Percentiles rank a stretch among this genome's conserved stretches.
Conservation (phyloP, 1,140 invertebrate species). For the Doryteuthis pealeii region DNA sequence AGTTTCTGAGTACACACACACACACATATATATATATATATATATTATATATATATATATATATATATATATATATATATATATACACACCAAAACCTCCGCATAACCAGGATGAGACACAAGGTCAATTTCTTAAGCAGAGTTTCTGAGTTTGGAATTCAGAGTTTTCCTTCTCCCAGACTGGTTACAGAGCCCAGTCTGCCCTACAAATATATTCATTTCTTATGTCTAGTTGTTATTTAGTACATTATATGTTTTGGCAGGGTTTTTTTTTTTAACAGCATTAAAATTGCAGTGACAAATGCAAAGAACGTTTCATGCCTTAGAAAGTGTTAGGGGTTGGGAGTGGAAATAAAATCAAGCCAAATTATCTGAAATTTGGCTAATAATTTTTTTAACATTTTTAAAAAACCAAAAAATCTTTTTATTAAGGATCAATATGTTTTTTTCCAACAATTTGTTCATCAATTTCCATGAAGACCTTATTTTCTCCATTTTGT, state of each 20-base stretch:
- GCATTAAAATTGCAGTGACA: no score
- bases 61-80: background rate
- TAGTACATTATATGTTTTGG: no score
- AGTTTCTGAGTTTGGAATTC: no score
- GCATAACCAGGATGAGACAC: no score
- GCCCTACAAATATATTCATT: no score
- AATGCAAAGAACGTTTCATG: no score
- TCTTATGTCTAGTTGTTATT: no score
- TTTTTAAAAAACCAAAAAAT: background rate
- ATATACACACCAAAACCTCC: no score
- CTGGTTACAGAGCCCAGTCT: no score
- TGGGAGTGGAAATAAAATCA: background rate
- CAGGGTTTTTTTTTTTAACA: no score
- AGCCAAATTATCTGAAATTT: background rate
- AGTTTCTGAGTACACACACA: background rate
- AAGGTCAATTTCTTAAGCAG: no score
- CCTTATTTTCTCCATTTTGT: slow-evolving; percentile 14
- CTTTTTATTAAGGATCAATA: background rate
- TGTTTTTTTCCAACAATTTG: background rate
- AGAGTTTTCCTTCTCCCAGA: no score
- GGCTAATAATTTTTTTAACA: background rate
- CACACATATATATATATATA: background rate
- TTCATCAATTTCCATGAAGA: slow-evolving; percentile 16
- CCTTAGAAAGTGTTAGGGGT: background rate
- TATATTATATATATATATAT: background rate